A percentile compares a stretch with the other conserved stretches of the same genome.
These are phyloP conservation scores for Gobiocypris rarus DNA, from an alignment of 2,113 vertebrate species.

Conservation along the genomic window DNA sequence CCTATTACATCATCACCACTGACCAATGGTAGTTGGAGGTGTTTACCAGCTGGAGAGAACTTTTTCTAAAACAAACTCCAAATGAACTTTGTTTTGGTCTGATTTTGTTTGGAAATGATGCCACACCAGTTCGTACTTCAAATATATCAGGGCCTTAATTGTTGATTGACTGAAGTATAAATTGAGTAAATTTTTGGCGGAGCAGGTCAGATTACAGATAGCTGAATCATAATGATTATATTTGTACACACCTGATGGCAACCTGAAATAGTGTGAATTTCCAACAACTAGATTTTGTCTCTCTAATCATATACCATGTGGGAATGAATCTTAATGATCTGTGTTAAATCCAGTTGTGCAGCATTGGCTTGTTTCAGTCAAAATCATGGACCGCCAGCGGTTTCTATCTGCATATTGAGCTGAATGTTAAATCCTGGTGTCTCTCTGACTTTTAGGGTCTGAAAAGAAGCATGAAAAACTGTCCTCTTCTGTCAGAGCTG, in stretches of 20 bases:
- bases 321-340: neutral
- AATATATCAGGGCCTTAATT: neutral
- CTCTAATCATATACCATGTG: neutral
- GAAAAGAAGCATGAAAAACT: conserved; percentile 99
- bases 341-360: neutral
- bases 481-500: conserved; percentile 96
- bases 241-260: conserved; percentile 47
- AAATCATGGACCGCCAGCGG: neutral
- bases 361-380: neutral
- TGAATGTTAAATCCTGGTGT: conserved; percentile 7
- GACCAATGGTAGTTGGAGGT: too few relatives aligned
- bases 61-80: too few relatives aligned
- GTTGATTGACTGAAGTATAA: neutral
- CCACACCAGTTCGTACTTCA: too few relatives aligned
- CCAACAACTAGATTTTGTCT: conserved; percentile 34
- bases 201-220: conserved; percentile 58
- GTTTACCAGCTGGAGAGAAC: too few relatives aligned
- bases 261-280: conserved; percentile 53
- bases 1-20: too few relatives aligned
- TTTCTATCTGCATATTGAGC: neutral
- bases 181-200: conserved; percentile 26
- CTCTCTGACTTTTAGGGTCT: conserved; percentile 80
- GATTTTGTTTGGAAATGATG: too few relatives aligned
- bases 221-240: conserved; percentile 12
- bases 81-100: too few relatives aligned